phyloP scores from a whole-genome alignment of 2,113 vertebrate genomes.

The Chloroceryle aenea region DNA sequence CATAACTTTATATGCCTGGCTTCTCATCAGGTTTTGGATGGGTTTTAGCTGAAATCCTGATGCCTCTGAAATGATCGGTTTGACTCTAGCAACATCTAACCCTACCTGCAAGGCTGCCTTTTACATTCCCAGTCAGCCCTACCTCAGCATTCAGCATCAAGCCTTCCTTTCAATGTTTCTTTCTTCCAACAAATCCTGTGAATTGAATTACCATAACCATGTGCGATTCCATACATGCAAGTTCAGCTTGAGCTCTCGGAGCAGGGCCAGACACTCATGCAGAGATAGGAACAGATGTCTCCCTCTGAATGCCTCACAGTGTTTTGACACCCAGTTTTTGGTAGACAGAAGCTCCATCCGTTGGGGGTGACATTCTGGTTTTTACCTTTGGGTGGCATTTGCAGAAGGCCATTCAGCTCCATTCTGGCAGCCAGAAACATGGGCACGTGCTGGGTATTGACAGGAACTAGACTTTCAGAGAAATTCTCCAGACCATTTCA shows the following conservation, averaged over 20 bases:
- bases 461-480: not conserved
- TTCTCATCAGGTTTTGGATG: not conserved
- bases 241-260: not conserved
- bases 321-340: not conserved
- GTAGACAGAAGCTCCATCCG: not conserved
- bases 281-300: not conserved
- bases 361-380: not conserved
- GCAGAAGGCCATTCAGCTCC: not conserved
- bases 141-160: not conserved
- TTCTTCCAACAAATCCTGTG: not conserved
- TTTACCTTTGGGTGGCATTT: not conserved
- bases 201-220: not conserved
- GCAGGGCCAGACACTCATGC: not conserved
- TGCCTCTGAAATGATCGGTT: not conserved
- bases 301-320: not conserved
- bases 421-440: not conserved
- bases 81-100: not conserved
- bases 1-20: not conserved
- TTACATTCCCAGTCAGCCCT: not conserved
- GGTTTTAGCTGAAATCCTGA: not conserved
- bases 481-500: not conserved
- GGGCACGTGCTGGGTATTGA: rapidly evolving
- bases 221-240: not conserved
- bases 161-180: not conserved
- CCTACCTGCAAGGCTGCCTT: rapidly evolving